phyloP scores from a whole-genome alignment of 23 tunicate genomes.

The Corella eumyota region DNA sequence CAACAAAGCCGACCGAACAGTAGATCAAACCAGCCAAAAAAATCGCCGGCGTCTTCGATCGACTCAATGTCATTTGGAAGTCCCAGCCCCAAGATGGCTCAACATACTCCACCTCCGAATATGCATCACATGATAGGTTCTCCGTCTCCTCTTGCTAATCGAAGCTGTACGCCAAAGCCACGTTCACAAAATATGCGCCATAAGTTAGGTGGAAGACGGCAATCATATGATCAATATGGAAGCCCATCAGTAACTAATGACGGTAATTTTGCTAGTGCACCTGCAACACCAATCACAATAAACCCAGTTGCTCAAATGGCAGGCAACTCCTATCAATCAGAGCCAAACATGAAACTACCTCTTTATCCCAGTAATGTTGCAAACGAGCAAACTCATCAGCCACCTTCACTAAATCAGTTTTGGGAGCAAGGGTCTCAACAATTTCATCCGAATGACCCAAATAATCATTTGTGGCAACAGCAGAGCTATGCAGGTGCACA shows the following conservation, averaged over 20 bases:
- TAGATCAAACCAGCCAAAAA: conserved; percentile 24
- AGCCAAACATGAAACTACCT: no score
- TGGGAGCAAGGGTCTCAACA: no score
- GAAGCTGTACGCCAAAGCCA: conserved; percentile 46
- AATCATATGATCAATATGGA: conserved; percentile 31
- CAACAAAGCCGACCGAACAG: not conserved
- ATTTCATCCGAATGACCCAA: no score
- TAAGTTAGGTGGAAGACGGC: no score
- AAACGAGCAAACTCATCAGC: no score
- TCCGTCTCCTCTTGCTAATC: conserved; percentile 36
- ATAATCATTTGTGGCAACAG: no score
- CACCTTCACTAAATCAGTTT: no score
- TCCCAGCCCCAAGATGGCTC: conserved; percentile 50
- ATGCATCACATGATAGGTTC: conserved; percentile 22
- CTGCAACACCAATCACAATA: conserved; percentile 15
- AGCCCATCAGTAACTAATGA: not conserved
- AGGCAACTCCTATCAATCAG: no score
- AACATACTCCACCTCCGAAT: conserved; percentile 53
- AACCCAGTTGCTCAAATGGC: no score
- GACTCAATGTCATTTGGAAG: conserved; percentile 32
- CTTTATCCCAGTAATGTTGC: no score
- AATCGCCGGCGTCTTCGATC: conserved; percentile 63
- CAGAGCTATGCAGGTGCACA: no score
- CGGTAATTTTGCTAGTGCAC: conserved; percentile 11
- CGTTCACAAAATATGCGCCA: no score